A percentile compares a stretch with the other conserved stretches of the same genome.
phyloP scores from a whole-genome alignment of 53 echinoderm and acorn worm species.

The Temnopleurus reevesii region DNA sequence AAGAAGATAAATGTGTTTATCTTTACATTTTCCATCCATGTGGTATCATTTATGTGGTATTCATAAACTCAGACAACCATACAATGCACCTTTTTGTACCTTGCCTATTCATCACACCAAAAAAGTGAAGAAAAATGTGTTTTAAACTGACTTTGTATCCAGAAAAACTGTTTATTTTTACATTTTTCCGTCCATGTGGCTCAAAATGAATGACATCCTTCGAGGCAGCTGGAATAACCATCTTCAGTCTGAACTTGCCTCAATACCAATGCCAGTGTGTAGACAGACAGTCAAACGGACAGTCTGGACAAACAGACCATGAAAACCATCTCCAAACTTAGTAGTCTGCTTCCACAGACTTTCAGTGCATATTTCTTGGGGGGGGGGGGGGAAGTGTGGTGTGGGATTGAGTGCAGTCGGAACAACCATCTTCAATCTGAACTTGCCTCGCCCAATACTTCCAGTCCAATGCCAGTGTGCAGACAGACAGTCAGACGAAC shows the following conservation, averaged over 20 bases:
- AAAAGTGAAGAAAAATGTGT: constrained; percentile 12
- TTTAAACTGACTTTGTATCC: constrained; percentile 1
- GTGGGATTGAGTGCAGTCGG: no score
- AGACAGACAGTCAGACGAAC: background rate
- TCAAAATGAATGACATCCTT: constrained; percentile 25
- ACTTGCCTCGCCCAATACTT: no score
- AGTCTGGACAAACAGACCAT: background rate
- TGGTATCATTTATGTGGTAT: background rate
- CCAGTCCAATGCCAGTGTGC: constrained; percentile 27
- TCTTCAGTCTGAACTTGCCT: background rate
- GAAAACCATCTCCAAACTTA: no score
- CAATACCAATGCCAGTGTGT: constrained; percentile 28
- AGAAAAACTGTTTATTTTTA: constrained; percentile 29
- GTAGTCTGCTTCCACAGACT: no score
- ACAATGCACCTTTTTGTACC: background rate
- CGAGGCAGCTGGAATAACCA: constrained; percentile 21
- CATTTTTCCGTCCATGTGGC: constrained; percentile 7
- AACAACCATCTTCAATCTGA: background rate
- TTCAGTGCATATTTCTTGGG: no score
- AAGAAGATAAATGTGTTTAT: no score
- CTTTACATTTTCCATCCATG: no score
- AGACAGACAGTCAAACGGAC: background rate
- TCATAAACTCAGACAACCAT: background rate
- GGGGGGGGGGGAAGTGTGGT: no score
- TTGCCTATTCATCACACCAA: background rate